These are phyloP conservation scores for Equus quagga DNA, from an alignment of 2,113 vertebrate genomes.

Conservation along the genomic window DNA sequence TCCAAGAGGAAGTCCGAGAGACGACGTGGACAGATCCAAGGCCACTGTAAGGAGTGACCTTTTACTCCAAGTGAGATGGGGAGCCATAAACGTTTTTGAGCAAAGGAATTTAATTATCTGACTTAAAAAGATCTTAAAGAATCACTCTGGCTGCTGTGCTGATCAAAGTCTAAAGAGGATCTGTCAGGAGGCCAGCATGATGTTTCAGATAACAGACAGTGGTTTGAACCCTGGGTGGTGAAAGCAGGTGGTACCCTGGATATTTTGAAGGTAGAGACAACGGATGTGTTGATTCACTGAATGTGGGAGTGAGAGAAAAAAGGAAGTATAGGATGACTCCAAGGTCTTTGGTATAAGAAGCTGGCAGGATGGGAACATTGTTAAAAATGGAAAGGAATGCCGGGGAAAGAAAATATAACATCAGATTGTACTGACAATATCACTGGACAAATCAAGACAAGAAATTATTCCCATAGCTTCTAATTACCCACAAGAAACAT, in stretches of 20 bases:
- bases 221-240: not conserved
- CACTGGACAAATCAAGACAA: not conserved
- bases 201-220: not conserved
- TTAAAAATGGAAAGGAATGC: not conserved
- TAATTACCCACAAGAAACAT: not conserved
- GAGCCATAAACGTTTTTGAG: not conserved
- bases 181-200: not conserved
- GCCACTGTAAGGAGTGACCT: not conserved
- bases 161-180: not conserved
- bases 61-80: not conserved
- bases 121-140: not conserved
- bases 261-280: not conserved
- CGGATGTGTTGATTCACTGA: not conserved
- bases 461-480: not conserved
- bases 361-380: not conserved
- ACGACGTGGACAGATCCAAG: fast-evolving
- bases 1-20: not conserved
- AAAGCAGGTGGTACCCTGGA: not conserved
- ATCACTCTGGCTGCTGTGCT: not conserved
- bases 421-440: not conserved
- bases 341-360: not conserved
- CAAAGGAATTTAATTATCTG: not conserved
- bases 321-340: not conserved
- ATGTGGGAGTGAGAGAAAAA: not conserved
- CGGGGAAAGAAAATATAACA: not conserved